Base-by-base conservation (phyloP, 2,888 invertebrate genomes). In the Papilio gigon region DNA sequence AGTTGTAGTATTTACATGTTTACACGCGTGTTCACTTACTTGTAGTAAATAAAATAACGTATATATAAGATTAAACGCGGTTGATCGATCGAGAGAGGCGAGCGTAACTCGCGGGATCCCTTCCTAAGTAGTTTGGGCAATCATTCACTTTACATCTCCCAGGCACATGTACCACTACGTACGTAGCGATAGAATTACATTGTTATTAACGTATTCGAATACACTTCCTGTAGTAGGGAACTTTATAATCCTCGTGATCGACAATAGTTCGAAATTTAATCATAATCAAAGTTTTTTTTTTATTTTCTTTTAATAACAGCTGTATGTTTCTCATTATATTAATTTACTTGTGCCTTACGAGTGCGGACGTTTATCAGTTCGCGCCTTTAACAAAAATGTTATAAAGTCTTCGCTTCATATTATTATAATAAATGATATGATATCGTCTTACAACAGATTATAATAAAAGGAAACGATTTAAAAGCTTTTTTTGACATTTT, bases 121-220 rank as follows among this genome's bases (percentile, higher is more conserved):
- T 53, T 53, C 50, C 9, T 25, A 53, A 42, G 50, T 61, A 42
- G 67, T 61, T 37, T 25, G 30, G 30, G 14, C 53, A 66, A 62
- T 67, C 60, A 67, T 67, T 61, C 61, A 67, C 61, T 67, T 67
- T 53, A 67, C 27, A 62, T 66, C 60, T 20, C 25, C 37, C 37
- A 22, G 11, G 1, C 58, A 33, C 27, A 56, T 58, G 42, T 22
- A 65, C 25, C 35, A 53, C 11, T n/a, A 4, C 11, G 11, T 17
- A 53, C 27, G 6, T 30, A 30, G 30, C n/a, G 30, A 53, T 56
- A 2, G 9, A 30, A 17, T 56, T 30, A 30, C 53, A 30, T 56
- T 30, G 30, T 30, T 30, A n/a, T 56, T 56, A 17, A 53, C 30
- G 6, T 8, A 0, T 53, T 25, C 12, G 11, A 11, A 25, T 25